Conservation (phyloP, 2,888 invertebrate genomes). For the Platycnemis pennipes region DNA sequence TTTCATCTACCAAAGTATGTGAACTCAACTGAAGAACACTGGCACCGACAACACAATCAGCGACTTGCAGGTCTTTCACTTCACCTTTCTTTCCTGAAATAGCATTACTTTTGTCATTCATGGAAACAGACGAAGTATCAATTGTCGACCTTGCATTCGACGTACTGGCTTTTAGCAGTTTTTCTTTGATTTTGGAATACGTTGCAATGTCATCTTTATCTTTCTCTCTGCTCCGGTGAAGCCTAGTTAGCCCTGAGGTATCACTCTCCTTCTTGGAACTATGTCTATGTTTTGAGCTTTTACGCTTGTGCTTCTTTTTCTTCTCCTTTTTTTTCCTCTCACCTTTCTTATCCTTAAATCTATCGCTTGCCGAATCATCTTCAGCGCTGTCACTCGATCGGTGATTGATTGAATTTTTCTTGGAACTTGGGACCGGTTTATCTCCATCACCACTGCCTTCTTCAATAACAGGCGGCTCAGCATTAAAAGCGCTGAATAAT, state of each 20-base stretch:
- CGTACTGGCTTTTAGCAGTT: slow-evolving; percentile 54
- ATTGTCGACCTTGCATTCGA: slow-evolving; percentile 51
- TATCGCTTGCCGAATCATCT: slow-evolving; percentile 69
- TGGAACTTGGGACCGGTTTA: slow-evolving; percentile 65
- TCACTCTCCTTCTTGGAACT: slow-evolving; percentile 71
- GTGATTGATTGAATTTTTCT: slow-evolving; percentile 67
- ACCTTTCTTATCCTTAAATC: slow-evolving; percentile 72
- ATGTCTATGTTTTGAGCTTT: slow-evolving; percentile 70
- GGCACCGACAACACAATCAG: not conserved
- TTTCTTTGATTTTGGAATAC: slow-evolving; percentile 53
- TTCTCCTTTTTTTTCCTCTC: slow-evolving; percentile 75
- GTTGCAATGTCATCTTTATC: slow-evolving; percentile 68
- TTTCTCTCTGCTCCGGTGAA: slow-evolving; percentile 60
- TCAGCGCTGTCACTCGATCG: slow-evolving; percentile 56
- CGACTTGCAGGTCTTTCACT: not conserved
- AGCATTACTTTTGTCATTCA: not conserved
- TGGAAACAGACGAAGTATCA: not conserved
- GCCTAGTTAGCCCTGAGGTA: slow-evolving; percentile 70
- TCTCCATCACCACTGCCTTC: slow-evolving; percentile 67
- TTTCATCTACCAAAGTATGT: not conserved
- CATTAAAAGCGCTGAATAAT: slow-evolving; percentile 89
- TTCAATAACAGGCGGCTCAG: slow-evolving; percentile 83
- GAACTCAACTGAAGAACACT: not conserved
- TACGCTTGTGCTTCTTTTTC: slow-evolving; percentile 79
- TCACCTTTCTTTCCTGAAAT: not conserved